Base-by-base conservation (phyloP, 2,113 vertebrate genomes). In the Myiozetetes cayanensis region DNA sequence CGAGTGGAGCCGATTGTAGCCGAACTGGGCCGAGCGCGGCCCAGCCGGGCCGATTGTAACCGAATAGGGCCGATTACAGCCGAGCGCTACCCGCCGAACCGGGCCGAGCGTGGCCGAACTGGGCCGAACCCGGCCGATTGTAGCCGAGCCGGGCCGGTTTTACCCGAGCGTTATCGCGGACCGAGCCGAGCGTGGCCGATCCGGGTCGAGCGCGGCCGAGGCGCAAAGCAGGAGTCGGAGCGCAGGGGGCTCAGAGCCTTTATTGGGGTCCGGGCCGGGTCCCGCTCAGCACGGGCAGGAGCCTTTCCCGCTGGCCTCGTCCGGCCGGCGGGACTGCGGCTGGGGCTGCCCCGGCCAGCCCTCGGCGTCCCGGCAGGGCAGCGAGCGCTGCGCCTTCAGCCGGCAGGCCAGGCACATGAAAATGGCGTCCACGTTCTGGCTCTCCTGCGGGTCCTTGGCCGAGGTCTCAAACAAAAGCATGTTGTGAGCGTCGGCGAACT, bases 381-480 rank as follows among this genome's bases (percentile, higher is more conserved):
- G 98, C n/a, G 98, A 99, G 79, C 99, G 99, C 98, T 99, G 99
- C 17, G 98, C 98, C 97, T 99, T 99, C 35, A 99, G 98, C 56
- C 99, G 98, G 95, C 99, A 99, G 68, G 99, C 99, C 98, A 99
- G 98, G 78, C 99, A 99, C 99, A 99, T 99, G 97, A 99, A 99
- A 97, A 99, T 99, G 8, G 99, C 99, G 81, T 99, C 99, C 87
- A 99, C 99, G 4, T 99, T 99, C 97, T 99, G 99, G 90, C 98
- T 99, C 96, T 99, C 99, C 97, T 98, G 98, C 33, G 99, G 99
- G 98, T 99, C 99, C 97, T 99, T 99, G 93, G 99, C 99, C 1
- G 99, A 99, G 14, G 99, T 99, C 97, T 99, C 99, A 74, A 99
- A 99, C 86, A 99, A 98, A 94, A 99, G 98, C 99, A 99, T 99